Evolutionary conservation across 2,113 vertebrate species (phyloP).

Genomic region (Petroica traversi): DNA sequence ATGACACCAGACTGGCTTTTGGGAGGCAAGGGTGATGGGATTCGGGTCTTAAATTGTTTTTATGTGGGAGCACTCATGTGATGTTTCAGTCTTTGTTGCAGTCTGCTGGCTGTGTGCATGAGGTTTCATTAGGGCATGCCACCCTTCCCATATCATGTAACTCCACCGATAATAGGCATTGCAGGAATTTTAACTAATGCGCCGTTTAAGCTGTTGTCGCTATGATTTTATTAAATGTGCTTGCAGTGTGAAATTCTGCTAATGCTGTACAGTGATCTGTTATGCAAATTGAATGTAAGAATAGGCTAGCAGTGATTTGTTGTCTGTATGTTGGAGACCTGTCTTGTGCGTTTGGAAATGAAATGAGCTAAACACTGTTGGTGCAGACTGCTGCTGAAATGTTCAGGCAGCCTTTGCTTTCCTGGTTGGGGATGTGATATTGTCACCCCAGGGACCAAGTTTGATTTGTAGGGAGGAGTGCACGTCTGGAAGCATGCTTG

Average conservation of each 20-base stretch:
- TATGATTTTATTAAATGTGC: conserved; percentile 33
- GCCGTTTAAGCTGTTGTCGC: not conserved
- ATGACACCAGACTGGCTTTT: not conserved
- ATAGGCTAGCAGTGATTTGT: conserved; percentile 1
- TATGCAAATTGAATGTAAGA: conserved; percentile 36
- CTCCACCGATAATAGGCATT: not conserved
- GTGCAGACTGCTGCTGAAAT: not conserved
- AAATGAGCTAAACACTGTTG: not conserved
- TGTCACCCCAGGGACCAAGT: not conserved
- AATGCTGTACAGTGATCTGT: conserved; percentile 20
- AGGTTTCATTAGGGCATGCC: conserved; percentile 4
- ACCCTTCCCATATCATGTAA: not conserved
- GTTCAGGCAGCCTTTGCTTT: not conserved
- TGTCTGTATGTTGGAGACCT: not conserved
- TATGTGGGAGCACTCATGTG: not conserved
- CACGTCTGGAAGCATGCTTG: not conserved
- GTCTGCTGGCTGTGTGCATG: not conserved
- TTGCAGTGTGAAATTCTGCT: conserved; percentile 8
- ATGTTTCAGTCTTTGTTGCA: conserved; percentile 13
- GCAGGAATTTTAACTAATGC: conserved; percentile 38
- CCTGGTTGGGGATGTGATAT: fast-evolving
- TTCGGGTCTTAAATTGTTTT: not conserved
- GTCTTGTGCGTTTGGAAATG: not conserved
- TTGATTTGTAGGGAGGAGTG: not conserved
- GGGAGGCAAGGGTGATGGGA: fast-evolving